Percentiles rank a stretch among this genome's conserved stretches.
phyloP scores from a whole-genome alignment of 53 echinoderm and acorn worm species.

The Stichopus horrens region DNA sequence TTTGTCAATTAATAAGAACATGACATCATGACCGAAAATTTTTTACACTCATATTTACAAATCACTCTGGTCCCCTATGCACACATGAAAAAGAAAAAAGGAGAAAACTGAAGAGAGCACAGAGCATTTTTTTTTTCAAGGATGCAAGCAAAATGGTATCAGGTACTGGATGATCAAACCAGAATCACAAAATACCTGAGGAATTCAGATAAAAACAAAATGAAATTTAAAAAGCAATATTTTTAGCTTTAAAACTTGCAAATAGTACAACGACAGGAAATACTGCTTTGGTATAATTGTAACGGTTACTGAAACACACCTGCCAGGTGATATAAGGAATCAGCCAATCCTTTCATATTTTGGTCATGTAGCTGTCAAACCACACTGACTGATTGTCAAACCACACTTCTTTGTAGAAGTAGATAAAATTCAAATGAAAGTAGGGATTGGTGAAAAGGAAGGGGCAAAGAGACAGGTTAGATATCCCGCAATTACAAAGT shows the following conservation, averaged over 20 bases:
- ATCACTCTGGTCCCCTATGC: conserved; percentile 8
- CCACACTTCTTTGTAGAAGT: no score
- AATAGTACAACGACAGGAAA: not conserved
- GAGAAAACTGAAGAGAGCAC: not conserved
- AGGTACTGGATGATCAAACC: not conserved
- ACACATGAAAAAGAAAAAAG: conserved; percentile 4
- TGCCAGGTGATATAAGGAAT: no score
- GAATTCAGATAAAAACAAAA: conserved; percentile 1
- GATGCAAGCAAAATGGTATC: not conserved
- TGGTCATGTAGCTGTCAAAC: no score
- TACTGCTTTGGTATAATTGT: not conserved
- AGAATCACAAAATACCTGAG: conserved; percentile 30
- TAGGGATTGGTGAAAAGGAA: no score
- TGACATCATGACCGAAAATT: conserved; percentile 21
- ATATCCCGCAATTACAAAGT: no score
- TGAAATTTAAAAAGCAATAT: not conserved
- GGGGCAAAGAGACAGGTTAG: no score
- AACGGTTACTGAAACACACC: no score
- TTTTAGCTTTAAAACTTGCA: not conserved
- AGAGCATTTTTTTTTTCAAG: no score
- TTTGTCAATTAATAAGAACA: conserved; percentile 25
- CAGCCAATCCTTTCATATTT: no score
- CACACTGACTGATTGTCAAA: no score
- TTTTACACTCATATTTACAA: conserved; percentile 39
- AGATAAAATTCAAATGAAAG: no score